Evolutionary conservation across 1,140 invertebrate genomes (phyloP).

Genomic region (Leptoteleia sp.): DNA sequence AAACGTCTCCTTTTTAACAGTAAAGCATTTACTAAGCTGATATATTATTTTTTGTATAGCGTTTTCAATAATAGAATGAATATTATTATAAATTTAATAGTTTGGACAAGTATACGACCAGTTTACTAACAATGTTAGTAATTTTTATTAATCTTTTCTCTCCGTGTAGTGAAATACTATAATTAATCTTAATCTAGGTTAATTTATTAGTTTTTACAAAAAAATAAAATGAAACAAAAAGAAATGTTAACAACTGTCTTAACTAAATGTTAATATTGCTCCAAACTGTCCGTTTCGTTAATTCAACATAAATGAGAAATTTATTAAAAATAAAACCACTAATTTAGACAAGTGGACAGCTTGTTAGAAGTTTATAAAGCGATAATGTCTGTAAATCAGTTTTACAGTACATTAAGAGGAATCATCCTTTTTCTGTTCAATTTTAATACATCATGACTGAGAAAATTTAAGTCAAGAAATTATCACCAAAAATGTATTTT

Average conservation of each 20-base stretch:
- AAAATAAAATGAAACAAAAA: too few relatives aligned
- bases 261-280: conserved; percentile 68
- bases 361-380: conserved; percentile 44
- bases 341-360: conserved; percentile 3
- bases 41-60: too few relatives aligned
- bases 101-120: too few relatives aligned
- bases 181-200: conserved; percentile 79
- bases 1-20: too few relatives aligned
- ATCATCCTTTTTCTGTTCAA: conserved; percentile 4
- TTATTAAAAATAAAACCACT: background rate
- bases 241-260: conserved; percentile 73
- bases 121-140: too few relatives aligned
- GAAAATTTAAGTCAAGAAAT: too few relatives aligned
- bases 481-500: too few relatives aligned
- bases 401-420: conserved; percentile 11
- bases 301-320: background rate
- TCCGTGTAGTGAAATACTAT: too few relatives aligned
- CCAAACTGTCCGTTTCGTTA: conserved; percentile 72
- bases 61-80: too few relatives aligned
- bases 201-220: conserved; percentile 72
- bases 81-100: too few relatives aligned
- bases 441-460: background rate
- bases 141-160: too few relatives aligned
- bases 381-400: conserved; percentile 31
- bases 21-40: too few relatives aligned